Conservation (phyloP, 2,113 vertebrate genomes). For the Carassius carassius region DNA sequence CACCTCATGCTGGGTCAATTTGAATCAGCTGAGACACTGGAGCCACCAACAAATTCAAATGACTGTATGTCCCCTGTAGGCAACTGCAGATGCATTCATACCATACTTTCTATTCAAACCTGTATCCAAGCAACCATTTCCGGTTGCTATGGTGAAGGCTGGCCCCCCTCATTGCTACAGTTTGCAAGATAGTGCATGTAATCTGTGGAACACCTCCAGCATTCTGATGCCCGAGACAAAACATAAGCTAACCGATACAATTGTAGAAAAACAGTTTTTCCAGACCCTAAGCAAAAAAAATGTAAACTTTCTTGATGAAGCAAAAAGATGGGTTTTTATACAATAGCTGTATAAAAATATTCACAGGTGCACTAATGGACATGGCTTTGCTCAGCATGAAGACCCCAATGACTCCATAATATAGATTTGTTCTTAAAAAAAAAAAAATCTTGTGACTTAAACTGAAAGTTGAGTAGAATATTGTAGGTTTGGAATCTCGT, state of each 20-base stretch:
- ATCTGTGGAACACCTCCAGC: slow-evolving; percentile 45
- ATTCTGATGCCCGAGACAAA: slow-evolving; percentile 46
- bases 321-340: background rate
- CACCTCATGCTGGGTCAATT: background rate
- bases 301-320: slow-evolving; percentile 4
- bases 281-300: background rate
- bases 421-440: background rate
- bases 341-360: background rate
- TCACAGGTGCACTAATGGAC: background rate
- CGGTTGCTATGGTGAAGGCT: slow-evolving; percentile 70
- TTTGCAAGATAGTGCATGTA: slow-evolving; percentile 62
- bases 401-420: background rate
- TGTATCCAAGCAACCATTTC: slow-evolving; percentile 70
- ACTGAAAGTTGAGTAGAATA: background rate
- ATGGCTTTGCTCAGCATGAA: background rate
- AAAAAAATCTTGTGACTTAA: too few relatives aligned
- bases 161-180: slow-evolving; percentile 54
- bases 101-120: slow-evolving; percentile 66
- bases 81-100: slow-evolving; percentile 59
- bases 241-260: background rate
- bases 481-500: background rate
- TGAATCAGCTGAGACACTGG: slow-evolving; percentile 35
- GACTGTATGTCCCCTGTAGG: slow-evolving; percentile 14
- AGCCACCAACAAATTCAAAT: slow-evolving; percentile 39
- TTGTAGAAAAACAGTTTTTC: background rate